Base-by-base conservation (phyloP, 1,140 invertebrate genomes). In the Trichonephila inaurata region DNA sequence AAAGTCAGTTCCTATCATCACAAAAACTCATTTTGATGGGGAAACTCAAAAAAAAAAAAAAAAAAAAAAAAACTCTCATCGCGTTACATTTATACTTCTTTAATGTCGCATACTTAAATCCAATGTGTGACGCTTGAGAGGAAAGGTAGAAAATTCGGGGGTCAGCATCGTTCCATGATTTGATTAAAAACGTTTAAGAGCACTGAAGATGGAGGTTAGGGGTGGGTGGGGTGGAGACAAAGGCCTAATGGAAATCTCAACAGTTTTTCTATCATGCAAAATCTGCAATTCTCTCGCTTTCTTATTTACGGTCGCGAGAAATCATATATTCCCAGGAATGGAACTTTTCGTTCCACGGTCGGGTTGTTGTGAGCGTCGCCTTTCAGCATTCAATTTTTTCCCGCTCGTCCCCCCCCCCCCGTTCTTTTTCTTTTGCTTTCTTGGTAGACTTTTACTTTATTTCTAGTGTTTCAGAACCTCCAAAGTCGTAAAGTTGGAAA, bases 401-500 rank as follows among this genome's bases (percentile, higher is more conserved):
- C 33, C 24, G n/a, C 18, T 88, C 28, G n/a, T n/a, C n/a, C n/a
- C n/a, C 44, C 69, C 61, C 40, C 24, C 44, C 40, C 24, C 44
- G 81, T 62, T 33, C 12, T 19, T 19, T 51, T 83, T 44, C 40
- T 72, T 61, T 62, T 21, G 18, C 44, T 77, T 90, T 90, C 72
- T 24, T 77, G 66, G 51, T 60, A 66, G 51, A 62, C 89, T 81
- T 91, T 92, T 87, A 69, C 51, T 87, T 92, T 92, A 83, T 92
- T 92, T 92, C 81, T 92, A 60, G 66, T 85, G 90, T 64, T 89
- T 64, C 88, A 89, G 90, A 81, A 89, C 88, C 69, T 91, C 69
- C 61, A 62, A 83, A 92, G 91, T 92, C 91, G 91, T 92, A 92
- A 92, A 92, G 91, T 92, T 92, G 58, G 82, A 77, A 92, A 87